Evolutionary conservation across 2,113 vertebrate species (phyloP), one percentile per base, ranked within the genome.

Genomic region (Corythornis madagascariensis): DNA sequence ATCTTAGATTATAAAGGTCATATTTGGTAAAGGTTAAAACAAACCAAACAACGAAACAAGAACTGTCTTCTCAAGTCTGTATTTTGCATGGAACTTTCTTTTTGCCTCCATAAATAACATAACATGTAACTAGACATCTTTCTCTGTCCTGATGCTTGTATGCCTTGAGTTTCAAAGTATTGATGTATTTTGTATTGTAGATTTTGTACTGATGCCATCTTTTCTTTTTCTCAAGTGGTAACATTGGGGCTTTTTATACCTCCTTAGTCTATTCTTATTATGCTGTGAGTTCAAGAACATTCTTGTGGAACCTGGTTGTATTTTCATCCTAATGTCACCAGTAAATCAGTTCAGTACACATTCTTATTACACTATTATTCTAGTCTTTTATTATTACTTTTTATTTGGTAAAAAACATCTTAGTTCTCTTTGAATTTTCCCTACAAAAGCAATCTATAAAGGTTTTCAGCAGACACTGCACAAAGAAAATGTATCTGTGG

Each of bases 351-450:
- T 64, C 48, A 82, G 11, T 38, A 71, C 17, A 29, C 6, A 3
- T 67, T 84, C 43, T 64, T 84, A 13, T 72, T 52, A 50, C 11
- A 38, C 20, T 29, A 20, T 70, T 67, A 52, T 13, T 89, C 17
- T 14, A 69, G 60, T 48, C 18, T 29, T 45, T 45, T 45, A 45
- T 45, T 45, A 45, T 45, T 45, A 15, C 43, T 77, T 60, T 65
- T 57, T 67, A 42, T 47, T 89, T 84, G 40, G 29, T 52, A 69
- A 79, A 67, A 75, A 50, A 5, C 3, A 22, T 60, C 29, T 12
- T n/a, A 84, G 40, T 71, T 84, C 4, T 40, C 75, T 93, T 64
- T 61, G 79, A 83, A 83, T 92, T 91, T 85, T 79, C n/a, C 67
- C 17, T 19, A 26, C 29, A 60, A 82, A 75, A 86, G 38, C 83